Base-by-base conservation (phyloP, 2,113 vertebrate species). In the Nymphicus hollandicus region DNA sequence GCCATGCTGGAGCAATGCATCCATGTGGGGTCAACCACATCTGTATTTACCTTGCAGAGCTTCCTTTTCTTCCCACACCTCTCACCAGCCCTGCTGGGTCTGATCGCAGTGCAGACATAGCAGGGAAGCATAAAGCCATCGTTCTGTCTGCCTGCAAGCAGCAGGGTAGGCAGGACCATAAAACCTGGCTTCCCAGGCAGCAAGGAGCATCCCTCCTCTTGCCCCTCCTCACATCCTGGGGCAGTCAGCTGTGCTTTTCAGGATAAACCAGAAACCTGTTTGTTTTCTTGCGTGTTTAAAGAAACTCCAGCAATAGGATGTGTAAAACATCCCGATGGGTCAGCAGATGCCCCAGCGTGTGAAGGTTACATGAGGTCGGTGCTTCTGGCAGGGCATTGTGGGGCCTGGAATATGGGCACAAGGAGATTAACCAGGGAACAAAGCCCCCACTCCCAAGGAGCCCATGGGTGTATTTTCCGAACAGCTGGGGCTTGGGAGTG, bases 351-450 rank as follows among this genome's bases (percentile, higher is more conserved):
- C 33, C 39, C 0, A 2, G 68, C 29, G 20, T 39, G 28, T 17
- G 56, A 39, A 24, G 46, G 20, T 66, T 50, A 56, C 17, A 0
- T 5, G 65, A 89, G n/a, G n/a, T 78, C 3, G 0, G 33, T 33
- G 61, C 13, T 81, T 5, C 28, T 35, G 29, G 16, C 3, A 1
- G 43, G n/a, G 9, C 9, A 5, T 22, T 3, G 6, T 1, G 2
- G 11, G 12, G 3, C 22, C 23, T 50, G 16, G 19, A 52, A 37
- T 70, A 52, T 55, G 4, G 8, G 39, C 25, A 43, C 39, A 58
- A 25, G 55, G 50, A 60, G 39, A 25, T 61, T 39, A 50, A 29
- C 0, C 1, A 6, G 7, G 29, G 20, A 73, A 4, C 24, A 52
- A 65, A 77, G 28, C 8, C 33, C 29, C 9, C 5, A 11, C 12